phyloP scores from a whole-genome alignment of 2,113 vertebrate species.

The Aix galericulata region DNA sequence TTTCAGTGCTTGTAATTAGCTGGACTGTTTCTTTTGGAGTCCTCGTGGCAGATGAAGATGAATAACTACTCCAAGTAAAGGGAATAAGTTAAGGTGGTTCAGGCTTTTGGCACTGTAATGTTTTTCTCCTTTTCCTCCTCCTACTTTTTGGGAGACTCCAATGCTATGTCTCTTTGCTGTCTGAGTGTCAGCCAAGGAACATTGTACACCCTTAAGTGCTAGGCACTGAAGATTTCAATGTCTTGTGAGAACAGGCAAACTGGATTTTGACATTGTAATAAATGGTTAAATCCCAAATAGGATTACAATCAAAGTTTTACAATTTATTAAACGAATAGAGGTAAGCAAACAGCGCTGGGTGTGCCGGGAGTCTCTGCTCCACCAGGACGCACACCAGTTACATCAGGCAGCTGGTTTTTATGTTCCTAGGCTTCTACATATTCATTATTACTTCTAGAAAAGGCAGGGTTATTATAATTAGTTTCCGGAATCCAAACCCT shows the following conservation, averaged over 20 bases:
- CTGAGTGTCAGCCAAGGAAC: neutral
- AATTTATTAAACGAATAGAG: no score
- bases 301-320: no score
- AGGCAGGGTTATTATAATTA: no score
- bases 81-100: neutral
- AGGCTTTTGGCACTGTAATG: accelerated
- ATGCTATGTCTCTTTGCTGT: neutral
- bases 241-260: neutral
- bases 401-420: no score
- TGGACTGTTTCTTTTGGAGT: neutral
- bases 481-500: no score
- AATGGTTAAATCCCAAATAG: no score
- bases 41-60: neutral
- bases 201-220: accelerated
- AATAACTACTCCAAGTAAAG: neutral
- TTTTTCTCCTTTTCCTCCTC: neutral
- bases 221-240: neutral
- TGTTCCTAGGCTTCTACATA: no score
- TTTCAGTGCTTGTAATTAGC: neutral
- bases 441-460: no score
- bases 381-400: no score
- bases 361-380: no score
- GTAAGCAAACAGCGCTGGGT: no score
- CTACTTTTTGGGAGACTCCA: neutral
- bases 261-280: neutral